Evolutionary conservation across 2,797 vertebrate genomes (phyloP).

Genomic region (Poeciliopsis presidionis): DNA sequence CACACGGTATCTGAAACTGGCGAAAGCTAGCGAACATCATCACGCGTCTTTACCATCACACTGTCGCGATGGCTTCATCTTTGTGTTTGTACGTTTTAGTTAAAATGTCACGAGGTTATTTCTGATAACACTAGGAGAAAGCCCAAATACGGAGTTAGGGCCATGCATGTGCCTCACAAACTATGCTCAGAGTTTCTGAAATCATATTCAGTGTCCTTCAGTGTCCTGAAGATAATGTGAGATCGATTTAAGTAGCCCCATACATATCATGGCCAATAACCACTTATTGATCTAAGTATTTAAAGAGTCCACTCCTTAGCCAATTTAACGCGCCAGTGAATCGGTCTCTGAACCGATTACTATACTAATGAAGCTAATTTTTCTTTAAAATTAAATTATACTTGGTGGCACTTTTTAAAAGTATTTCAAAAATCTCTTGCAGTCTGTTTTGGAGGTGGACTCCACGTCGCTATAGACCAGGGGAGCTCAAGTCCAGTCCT

Average conservation of each 20-base stretch:
- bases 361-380: no score
- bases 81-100: not conserved
- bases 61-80: not conserved
- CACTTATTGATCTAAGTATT: not conserved
- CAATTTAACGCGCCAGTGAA: not conserved
- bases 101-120: not conserved
- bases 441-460: not conserved
- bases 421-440: not conserved
- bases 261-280: not conserved
- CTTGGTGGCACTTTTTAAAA: not conserved
- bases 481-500: no score
- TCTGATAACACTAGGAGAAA: not conserved
- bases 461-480: not conserved
- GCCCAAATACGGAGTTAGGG: not conserved
- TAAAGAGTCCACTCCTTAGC: not conserved
- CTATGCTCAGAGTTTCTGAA: not conserved
- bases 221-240: not conserved
- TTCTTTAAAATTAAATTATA: no score
- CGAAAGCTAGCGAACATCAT: slow-evolving; percentile 23
- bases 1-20: slow-evolving; percentile 35
- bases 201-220: not conserved
- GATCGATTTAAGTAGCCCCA: not conserved
- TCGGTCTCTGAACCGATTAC: not conserved
- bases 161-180: not conserved
- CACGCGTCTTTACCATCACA: not conserved